Conservation (phyloP, 1,140 invertebrate species). For the Ceratoteleas bidentatus region DNA sequence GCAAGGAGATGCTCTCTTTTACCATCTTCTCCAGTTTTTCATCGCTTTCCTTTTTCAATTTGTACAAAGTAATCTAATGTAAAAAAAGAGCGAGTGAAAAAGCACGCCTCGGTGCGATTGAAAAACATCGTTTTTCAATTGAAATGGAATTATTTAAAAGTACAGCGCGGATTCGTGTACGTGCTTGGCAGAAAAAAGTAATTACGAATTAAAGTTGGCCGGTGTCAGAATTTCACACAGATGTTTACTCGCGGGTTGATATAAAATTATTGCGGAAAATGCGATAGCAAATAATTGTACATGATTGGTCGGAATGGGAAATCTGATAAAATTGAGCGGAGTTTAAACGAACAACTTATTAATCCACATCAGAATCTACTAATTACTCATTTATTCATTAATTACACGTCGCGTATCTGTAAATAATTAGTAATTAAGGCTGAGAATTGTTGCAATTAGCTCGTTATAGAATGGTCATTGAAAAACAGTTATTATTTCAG, state of each 20-base stretch:
- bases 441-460: too few species aligned
- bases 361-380: too few species aligned
- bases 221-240: not conserved
- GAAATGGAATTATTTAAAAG: constrained; percentile 12
- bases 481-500: too few species aligned
- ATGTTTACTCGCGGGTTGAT: not conserved
- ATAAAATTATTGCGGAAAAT: too few species aligned
- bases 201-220: not conserved
- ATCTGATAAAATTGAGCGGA: too few species aligned
- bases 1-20: constrained; percentile 6
- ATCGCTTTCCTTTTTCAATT: constrained; percentile 18
- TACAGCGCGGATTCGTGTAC: not conserved
- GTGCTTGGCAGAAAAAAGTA: not conserved
- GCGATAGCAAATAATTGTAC: too few species aligned
- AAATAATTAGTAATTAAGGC: too few species aligned
- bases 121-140: constrained; percentile 12
- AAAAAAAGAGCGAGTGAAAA: not conserved
- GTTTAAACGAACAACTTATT: too few species aligned
- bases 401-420: too few species aligned
- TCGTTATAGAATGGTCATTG: too few species aligned
- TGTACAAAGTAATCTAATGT: constrained; percentile 8
- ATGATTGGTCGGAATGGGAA: too few species aligned
- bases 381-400: too few species aligned
- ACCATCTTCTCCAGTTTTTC: constrained; percentile 2
- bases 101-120: not conserved